Percentiles rank a stretch among this genome's conserved stretches.
These are phyloP conservation scores for Camptogramma bilineatum DNA, from an alignment of 2,888 invertebrate species.

Conservation along the genomic window DNA sequence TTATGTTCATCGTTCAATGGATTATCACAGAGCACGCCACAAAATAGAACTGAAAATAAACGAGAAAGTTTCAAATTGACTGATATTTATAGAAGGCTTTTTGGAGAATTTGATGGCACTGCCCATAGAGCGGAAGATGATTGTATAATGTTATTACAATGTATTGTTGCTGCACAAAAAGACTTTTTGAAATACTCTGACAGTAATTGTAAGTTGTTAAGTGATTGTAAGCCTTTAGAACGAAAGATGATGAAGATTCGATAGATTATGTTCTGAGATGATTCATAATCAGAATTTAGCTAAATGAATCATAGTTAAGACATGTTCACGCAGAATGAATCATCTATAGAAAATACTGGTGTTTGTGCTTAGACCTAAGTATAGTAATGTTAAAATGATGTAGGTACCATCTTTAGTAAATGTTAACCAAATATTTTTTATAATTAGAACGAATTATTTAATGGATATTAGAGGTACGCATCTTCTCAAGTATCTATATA, in stretches of 20 bases:
- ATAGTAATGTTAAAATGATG: too few species aligned
- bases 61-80: constrained; percentile 32
- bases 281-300: background rate
- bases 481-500: too few species aligned
- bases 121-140: constrained; percentile 90
- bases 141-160: constrained; percentile 86
- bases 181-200: constrained; percentile 24
- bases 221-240: constrained; percentile 27
- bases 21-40: constrained; percentile 38
- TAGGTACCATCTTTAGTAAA: too few species aligned
- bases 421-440: too few species aligned
- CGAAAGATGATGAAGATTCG: constrained; percentile 7
- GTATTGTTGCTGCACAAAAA: constrained; percentile 69
- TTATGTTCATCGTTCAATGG: constrained; percentile 56
- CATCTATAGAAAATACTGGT: too few species aligned
- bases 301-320: too few species aligned
- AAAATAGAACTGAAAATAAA: constrained; percentile 2
- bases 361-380: too few species aligned
- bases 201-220: constrained; percentile 15
- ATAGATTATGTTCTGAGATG: too few species aligned
- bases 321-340: too few species aligned
- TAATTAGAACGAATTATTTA: too few species aligned
- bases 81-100: constrained; percentile 34
- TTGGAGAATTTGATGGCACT: constrained; percentile 53
- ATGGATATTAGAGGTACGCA: too few species aligned